Conservation (phyloP, 2,113 vertebrate species). For the Guaruba guarouba region DNA sequence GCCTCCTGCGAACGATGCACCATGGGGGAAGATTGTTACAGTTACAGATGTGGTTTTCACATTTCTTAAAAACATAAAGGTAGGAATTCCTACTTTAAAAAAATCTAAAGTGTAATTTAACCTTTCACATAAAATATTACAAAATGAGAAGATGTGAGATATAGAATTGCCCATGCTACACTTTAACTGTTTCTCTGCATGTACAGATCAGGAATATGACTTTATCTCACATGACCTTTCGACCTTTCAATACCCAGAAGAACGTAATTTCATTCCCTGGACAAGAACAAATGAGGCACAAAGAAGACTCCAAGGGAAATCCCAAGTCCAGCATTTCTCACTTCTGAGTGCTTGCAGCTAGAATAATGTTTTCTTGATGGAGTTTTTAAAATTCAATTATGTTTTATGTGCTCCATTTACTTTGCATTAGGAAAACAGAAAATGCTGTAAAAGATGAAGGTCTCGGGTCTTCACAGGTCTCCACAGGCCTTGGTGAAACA, state of each 20-base stretch:
- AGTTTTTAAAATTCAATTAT: neutral
- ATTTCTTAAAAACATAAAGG: neutral
- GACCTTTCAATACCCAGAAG: neutral
- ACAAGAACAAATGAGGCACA: neutral
- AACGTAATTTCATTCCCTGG: neutral
- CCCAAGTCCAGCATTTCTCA: neutral
- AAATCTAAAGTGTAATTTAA: neutral
- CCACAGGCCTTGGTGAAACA: neutral
- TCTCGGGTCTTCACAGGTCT: neutral
- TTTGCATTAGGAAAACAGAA: neutral
- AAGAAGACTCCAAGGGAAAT: neutral
- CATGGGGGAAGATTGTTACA: neutral
- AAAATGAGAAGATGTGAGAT: neutral
- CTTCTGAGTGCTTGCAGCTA: neutral
- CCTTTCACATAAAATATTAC: neutral
- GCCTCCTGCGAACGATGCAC: neutral
- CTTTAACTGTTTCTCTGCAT: neutral
- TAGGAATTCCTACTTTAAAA: neutral
- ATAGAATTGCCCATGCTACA: neutral
- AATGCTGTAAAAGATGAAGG: neutral
- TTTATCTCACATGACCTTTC: neutral
- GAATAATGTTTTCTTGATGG: neutral
- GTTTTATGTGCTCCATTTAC: neutral
- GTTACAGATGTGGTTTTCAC: neutral
- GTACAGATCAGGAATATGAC: neutral